Conservation (phyloP, 1,140 invertebrate genomes). For the Magallana gigas region DNA sequence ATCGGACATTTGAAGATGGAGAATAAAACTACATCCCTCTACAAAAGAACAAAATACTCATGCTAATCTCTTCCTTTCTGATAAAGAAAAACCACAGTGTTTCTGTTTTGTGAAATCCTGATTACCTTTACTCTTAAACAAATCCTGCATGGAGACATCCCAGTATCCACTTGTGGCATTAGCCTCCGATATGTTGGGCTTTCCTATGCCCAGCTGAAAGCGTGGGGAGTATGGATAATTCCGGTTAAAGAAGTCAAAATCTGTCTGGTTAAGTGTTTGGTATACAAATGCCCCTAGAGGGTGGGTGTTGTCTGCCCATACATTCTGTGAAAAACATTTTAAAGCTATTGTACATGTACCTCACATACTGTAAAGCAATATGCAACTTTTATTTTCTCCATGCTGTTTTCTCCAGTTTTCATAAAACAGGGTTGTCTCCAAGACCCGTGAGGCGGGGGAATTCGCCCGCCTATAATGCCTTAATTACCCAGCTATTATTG, state of each 20-base stretch:
- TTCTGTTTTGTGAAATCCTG: background rate
- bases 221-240: slow-evolving; percentile 59
- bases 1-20: slow-evolving; percentile 38
- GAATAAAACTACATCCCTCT: slow-evolving; percentile 46
- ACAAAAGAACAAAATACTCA: background rate
- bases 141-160: slow-evolving; percentile 54
- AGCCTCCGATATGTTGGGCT: slow-evolving; percentile 71
- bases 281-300: slow-evolving; percentile 68
- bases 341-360: no score
- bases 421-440: no score
- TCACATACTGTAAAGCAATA: no score
- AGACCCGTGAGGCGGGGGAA: no score
- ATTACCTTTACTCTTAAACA: slow-evolving; percentile 61
- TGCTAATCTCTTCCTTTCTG: no score
- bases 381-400: no score
- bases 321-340: background rate
- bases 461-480: no score
- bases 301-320: slow-evolving; percentile 62
- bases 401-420: no score
- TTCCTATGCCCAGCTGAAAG: slow-evolving; percentile 69
- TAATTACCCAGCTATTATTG: no score
- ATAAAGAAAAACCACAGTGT: background rate
- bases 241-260: slow-evolving; percentile 65
- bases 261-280: slow-evolving; percentile 68
- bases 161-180: slow-evolving; percentile 65